A percentile compares a stretch with the other conserved stretches of the same genome.
These are phyloP conservation scores for Lasioglossum leucozonium DNA, from an alignment of 2,888 invertebrate genomes.

Conservation along the genomic window DNA sequence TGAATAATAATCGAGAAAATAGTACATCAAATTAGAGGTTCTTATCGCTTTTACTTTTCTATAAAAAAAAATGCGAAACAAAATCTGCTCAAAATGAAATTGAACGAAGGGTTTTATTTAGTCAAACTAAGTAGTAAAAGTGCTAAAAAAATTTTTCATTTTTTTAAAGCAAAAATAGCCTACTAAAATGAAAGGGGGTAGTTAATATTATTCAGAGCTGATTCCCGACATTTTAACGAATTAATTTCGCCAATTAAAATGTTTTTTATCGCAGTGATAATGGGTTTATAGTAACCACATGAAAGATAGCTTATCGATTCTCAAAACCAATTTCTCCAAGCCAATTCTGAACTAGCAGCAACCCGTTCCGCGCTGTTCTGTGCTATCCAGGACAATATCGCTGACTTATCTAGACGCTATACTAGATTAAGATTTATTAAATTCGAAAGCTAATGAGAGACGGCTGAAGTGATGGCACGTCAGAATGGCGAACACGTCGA, in stretches of 20 bases:
- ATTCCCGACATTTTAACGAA: background rate
- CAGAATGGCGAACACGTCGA: background rate
- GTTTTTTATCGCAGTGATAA: background rate
- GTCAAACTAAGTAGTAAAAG: background rate
- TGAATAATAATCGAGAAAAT: too few relatives aligned
- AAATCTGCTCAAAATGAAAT: background rate
- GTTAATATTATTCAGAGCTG: background rate
- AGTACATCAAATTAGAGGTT: background rate
- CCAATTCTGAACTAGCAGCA: background rate
- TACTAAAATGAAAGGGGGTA: background rate
- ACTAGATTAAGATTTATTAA: conserved; percentile 13
- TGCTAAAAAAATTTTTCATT: too few relatives aligned
- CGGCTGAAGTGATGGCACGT: background rate
- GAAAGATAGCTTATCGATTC: background rate
- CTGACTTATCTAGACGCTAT: background rate
- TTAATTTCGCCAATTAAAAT: background rate
- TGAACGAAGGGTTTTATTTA: background rate
- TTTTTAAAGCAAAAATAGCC: too few relatives aligned
- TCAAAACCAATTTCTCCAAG: background rate
- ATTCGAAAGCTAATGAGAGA: conserved; percentile 21
- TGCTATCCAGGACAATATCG: background rate
- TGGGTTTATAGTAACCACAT: background rate
- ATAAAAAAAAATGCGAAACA: background rate
- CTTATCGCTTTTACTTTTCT: background rate
- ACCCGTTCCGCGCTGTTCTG: background rate